Evolutionary conservation across 2,113 vertebrate genomes (phyloP).

Genomic region (Rhinolophus sinicus): DNA sequence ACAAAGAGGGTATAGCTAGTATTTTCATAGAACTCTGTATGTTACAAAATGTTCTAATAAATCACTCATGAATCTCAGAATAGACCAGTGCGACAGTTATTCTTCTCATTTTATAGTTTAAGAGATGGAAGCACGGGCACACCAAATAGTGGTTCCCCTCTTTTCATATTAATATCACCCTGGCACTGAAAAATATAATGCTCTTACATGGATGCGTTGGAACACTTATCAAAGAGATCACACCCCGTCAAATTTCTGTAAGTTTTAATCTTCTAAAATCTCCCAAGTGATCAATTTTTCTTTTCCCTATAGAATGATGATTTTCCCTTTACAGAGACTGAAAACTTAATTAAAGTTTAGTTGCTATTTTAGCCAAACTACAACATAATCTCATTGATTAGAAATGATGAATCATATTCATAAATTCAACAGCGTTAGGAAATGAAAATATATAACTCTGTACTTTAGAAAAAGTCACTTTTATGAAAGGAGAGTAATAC

Average conservation of each 20-base stretch:
- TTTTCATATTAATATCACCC: background rate
- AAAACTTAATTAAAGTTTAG: conserved; percentile 80
- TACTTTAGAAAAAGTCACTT: conserved; percentile 39
- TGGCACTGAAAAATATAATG: conserved; percentile 29
- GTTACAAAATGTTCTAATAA: background rate
- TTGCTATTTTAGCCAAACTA: conserved; percentile 72
- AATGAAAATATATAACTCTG: conserved; percentile 57
- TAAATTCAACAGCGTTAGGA: conserved; percentile 64
- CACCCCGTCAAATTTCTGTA: conserved; percentile 24
- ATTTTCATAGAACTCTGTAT: background rate
- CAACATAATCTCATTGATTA: conserved; percentile 67
- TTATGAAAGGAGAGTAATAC: background rate
- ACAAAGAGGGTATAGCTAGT: background rate
- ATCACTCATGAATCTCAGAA: background rate
- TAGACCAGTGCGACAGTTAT: background rate
- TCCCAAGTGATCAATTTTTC: conserved; percentile 67
- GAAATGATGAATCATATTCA: conserved; percentile 69
- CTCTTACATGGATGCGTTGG: conserved; percentile 36
- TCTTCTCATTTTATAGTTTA: background rate
- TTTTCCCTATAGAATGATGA: conserved; percentile 52
- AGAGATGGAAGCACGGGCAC: background rate
- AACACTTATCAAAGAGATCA: conserved; percentile 69
- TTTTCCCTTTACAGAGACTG: conserved; percentile 17
- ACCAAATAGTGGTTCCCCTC: background rate
- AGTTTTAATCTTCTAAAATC: conserved; percentile 70